Percentiles rank a stretch among this genome's conserved stretches.
These are phyloP conservation scores for Brachypteracias leptosomus DNA, from an alignment of 2,113 vertebrate genomes.

Conservation along the genomic window DNA sequence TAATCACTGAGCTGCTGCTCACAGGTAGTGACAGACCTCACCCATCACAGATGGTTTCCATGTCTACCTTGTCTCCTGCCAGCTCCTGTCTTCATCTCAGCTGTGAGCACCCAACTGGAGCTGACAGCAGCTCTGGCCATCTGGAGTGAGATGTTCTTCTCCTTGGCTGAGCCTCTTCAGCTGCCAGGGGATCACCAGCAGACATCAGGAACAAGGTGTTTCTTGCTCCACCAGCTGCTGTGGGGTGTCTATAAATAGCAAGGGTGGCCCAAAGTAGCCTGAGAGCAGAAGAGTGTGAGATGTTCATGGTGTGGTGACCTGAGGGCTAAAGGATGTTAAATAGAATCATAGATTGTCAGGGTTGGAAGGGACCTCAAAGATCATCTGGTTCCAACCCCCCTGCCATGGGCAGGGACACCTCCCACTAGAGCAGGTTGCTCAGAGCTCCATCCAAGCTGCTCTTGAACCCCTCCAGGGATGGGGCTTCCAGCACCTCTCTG, in stretches of 20 bases:
- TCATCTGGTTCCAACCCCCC: too few relatives aligned
- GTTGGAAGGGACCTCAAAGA: too few relatives aligned
- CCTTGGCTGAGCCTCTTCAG: not conserved
- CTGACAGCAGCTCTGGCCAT: conserved; percentile 19
- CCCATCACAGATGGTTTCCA: not conserved
- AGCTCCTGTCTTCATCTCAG: not conserved
- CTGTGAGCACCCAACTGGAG: not conserved
- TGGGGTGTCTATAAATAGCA: not conserved
- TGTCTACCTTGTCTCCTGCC: not conserved
- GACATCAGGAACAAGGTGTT: not conserved
- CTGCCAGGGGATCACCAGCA: not conserved
- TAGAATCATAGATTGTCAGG: too few relatives aligned
- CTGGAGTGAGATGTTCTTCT: conserved; percentile 5
- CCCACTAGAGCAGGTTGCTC: too few relatives aligned
- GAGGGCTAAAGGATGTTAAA: not conserved
- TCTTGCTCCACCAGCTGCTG: not conserved
- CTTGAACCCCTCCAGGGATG: too few relatives aligned
- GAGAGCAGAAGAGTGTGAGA: not conserved
- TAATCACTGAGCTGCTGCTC: not conserved
- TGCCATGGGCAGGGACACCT: too few relatives aligned
- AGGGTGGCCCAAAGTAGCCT: not conserved
- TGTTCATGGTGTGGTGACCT: not conserved
- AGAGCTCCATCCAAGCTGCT: too few relatives aligned
- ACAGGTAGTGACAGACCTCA: conserved; percentile 3
- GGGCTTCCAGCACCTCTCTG: too few relatives aligned